These are phyloP conservation scores for Papilio polyxenes DNA, from an alignment of 1,140 invertebrate genomes.

Conservation along the genomic window DNA sequence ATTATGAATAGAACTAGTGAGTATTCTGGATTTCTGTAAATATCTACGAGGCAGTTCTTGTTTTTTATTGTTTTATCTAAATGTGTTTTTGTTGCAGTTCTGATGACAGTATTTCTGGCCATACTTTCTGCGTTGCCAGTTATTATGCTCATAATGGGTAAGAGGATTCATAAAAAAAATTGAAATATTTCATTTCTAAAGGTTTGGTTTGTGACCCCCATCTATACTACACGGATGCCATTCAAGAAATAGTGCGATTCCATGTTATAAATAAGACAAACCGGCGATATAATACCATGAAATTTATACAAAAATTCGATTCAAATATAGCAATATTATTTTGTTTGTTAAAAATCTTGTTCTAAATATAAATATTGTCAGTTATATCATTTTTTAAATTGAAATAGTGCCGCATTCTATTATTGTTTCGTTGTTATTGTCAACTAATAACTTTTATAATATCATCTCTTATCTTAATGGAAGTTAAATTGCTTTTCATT, in stretches of 20 bases:
- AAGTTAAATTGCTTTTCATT: conserved; percentile 1
- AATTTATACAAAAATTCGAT: too few species aligned
- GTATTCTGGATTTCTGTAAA: conserved; percentile 42
- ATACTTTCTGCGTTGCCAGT: conserved; percentile 84
- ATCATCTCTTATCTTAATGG: conserved; percentile 6
- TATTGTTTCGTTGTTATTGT: neutral
- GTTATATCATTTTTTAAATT: too few species aligned
- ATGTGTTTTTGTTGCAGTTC: conserved; percentile 79
- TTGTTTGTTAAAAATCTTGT: too few species aligned
- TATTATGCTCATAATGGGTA: conserved; percentile 88
- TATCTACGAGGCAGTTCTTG: neutral
- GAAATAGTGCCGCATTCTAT: neutral
- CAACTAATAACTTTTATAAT: neutral
- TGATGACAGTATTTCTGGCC: conserved; percentile 85
- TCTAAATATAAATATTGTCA: too few species aligned
- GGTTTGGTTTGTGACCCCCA: too few species aligned
- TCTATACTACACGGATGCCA: too few species aligned
- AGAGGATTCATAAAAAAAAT: conserved; percentile 63
- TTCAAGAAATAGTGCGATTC: too few species aligned
- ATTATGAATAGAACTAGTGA: conserved; percentile 89
- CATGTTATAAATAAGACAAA: too few species aligned
- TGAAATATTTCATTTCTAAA: too few species aligned
- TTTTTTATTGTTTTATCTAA: neutral
- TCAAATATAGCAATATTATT: too few species aligned
- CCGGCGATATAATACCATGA: too few species aligned